Conservation (phyloP, 2,797 vertebrate genomes). For the Kryptopterus vitreolus region DNA sequence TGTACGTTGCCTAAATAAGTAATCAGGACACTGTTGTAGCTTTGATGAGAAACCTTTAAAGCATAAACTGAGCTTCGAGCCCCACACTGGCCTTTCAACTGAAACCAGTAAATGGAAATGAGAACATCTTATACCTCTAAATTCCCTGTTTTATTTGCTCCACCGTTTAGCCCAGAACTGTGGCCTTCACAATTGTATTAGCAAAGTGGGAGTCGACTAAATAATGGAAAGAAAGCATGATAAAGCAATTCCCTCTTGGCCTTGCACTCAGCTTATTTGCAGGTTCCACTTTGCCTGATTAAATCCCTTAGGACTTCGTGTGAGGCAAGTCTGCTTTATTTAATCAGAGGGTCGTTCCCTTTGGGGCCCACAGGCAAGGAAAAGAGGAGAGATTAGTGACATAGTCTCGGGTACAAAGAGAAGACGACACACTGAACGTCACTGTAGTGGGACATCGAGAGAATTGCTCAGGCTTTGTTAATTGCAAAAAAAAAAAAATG, state of each 20-base stretch:
- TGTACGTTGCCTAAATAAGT: background rate
- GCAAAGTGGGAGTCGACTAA: slow-evolving; percentile 35
- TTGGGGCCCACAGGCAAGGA: slow-evolving; percentile 35
- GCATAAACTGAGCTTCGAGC: background rate
- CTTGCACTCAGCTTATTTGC: slow-evolving; percentile 50
- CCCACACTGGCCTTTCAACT: background rate
- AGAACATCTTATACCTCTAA: slow-evolving; percentile 12
- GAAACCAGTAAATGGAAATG: background rate
- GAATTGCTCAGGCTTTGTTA: slow-evolving; percentile 41
- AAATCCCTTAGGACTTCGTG: slow-evolving; percentile 52
- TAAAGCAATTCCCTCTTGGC: slow-evolving; percentile 45
- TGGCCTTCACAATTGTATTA: slow-evolving; percentile 35
- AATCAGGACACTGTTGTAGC: background rate
- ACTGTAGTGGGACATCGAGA: slow-evolving; percentile 24
- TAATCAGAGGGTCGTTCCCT: slow-evolving; percentile 53
- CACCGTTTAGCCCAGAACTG: slow-evolving; percentile 33
- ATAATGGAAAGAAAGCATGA: slow-evolving; percentile 36
- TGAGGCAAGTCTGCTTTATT: slow-evolving; percentile 52
- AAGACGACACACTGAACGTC: slow-evolving; percentile 32
- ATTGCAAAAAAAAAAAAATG: slow-evolving; percentile 23
- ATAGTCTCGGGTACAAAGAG: slow-evolving; percentile 29
- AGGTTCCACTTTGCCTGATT: slow-evolving; percentile 57
- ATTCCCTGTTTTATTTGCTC: slow-evolving; percentile 6
- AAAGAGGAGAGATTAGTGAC: slow-evolving; percentile 42
- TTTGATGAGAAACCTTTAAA: background rate